Evolutionary conservation across 2,797 vertebrate genomes (phyloP).

Genomic region (Sphenodon punctatus): DNA sequence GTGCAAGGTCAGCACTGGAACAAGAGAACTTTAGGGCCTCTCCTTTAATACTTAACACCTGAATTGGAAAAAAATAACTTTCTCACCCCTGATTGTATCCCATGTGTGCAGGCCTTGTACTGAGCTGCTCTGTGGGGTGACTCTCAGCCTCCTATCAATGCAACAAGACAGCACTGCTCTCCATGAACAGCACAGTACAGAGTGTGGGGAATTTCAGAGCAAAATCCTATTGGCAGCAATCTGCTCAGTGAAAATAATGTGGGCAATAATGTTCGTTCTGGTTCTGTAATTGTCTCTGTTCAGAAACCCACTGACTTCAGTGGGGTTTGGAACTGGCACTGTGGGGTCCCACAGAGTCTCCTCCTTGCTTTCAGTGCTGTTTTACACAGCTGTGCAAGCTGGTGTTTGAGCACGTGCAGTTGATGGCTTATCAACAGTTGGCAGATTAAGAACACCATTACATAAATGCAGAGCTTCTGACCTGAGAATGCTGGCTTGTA

Average conservation of each 20-base stretch:
- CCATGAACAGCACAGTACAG: not conserved
- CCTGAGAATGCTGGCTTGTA: not conserved
- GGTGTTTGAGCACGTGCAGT: not conserved
- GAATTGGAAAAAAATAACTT: not conserved
- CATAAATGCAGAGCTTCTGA: not conserved
- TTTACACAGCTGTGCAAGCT: not conserved
- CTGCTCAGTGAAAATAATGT: too few relatives aligned
- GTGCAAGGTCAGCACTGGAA: too few relatives aligned
- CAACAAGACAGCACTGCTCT: not conserved
- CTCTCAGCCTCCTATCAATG: not conserved
- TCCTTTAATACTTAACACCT: not conserved
- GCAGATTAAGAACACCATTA: not conserved
- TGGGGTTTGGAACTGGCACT: too few relatives aligned
- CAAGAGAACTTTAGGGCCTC: too few relatives aligned
- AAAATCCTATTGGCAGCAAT: not conserved
- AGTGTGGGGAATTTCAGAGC: not conserved
- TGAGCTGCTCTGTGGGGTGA: not conserved
- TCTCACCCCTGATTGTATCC: not conserved
- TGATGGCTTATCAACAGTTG: not conserved
- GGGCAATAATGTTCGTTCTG: too few relatives aligned
- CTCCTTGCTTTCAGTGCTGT: too few relatives aligned
- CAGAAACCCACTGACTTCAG: too few relatives aligned
- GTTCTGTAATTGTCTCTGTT: too few relatives aligned
- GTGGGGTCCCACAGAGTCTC: too few relatives aligned
- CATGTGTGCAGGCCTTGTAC: not conserved